Evolutionary conservation across 2,113 vertebrate genomes (phyloP), one percentile per base, ranked within the genome.

Genomic region (Petaurus breviceps): DNA sequence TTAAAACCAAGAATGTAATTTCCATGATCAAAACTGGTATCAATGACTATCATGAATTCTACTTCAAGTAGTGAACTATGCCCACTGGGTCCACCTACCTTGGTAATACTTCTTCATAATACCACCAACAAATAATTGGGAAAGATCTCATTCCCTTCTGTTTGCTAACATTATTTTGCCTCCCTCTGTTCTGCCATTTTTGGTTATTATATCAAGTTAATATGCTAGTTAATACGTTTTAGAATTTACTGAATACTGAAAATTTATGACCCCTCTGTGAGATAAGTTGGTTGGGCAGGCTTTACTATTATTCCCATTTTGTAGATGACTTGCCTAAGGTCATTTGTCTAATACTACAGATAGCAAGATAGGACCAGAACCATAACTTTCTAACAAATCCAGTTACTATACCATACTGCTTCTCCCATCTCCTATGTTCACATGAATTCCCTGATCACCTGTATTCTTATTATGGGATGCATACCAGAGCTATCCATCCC

Each of bases 1-100:
- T 2, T 11, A 4, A 50, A 96, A 92, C 89, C n/a, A 92, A 31
- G 93, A 93, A 96, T 90, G 96, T 95, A 95, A 92, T 95, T 96
- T 92, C 93, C 90, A 97, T 8, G 92, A 97, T 97, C 90, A 92
- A 93, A 96, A 95, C 28, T 25, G 96, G 55, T 16, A 12, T 3
- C 0, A 5, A 5, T 3, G 31, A 46, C 28, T 37, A 84, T 25
- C 53, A 84, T 25, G 57, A 51, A n/a, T n/a, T 77, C 37, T 22
- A 77, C 68, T 43, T 77, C 14, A 77, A 8, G 61, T 37, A 37
- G 31, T 68, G 16, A 77, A 37, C 89, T 22, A 2, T 3, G 14
- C 23, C 52, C 3, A 9, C n/a, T 23, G 16, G 4, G 51, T 8
- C 51, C 23, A 1, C 9, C 4, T 4, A n/a, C 51, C 1, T 19